Evolutionary conservation across 2,797 vertebrate species (phyloP), one percentile per base, ranked within the genome.

Genomic region (Halcyon smyrnensis): DNA sequence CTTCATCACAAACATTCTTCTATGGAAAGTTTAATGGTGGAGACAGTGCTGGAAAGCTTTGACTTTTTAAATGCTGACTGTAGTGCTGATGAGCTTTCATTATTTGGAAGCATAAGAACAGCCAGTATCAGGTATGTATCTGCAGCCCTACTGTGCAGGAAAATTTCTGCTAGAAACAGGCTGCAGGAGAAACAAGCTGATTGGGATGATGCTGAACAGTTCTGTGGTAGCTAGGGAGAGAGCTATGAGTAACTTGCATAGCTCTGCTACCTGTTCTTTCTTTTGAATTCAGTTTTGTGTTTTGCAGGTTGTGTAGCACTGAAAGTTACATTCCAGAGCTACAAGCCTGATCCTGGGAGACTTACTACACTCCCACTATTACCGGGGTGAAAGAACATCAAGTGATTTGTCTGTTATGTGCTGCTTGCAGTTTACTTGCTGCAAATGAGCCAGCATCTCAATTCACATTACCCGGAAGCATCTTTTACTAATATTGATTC

Each of bases 1-100:
- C 73, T 87, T 19, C 56, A 32, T 57, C 86, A 88, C 73, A 98
- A 97, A 73, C 97, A 98, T 0, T 96, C 98, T 10, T 99, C 98
- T 2, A 94, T 98, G 68, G 99, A 99, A 89, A 99, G 98, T 48
- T 98, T 99, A 68, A 98, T 98, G 86, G 98, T 99, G 37, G 99
- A 99, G 91, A 99, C 99, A 54, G 98, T 99, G 59, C 97, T 99
- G 92, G 98, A 98, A 91, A 99, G 99, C 93, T 99, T 99, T 68
- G 99, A 99, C 97, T 99, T 99, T 93, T 96, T 99, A 90, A 99
- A 98, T 0, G 64, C 98, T 2, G 98, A 99, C 96, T 98, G 99
- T 30, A 98, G 95, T 3, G 96, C 97, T 2, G 98, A 98, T 2
- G 98, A 99, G 57, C 75, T 98, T 80, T 98, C 99, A 5, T 97